Base-by-base conservation (phyloP, 2,113 vertebrate genomes). In the Oncorhynchus kisutch region DNA sequence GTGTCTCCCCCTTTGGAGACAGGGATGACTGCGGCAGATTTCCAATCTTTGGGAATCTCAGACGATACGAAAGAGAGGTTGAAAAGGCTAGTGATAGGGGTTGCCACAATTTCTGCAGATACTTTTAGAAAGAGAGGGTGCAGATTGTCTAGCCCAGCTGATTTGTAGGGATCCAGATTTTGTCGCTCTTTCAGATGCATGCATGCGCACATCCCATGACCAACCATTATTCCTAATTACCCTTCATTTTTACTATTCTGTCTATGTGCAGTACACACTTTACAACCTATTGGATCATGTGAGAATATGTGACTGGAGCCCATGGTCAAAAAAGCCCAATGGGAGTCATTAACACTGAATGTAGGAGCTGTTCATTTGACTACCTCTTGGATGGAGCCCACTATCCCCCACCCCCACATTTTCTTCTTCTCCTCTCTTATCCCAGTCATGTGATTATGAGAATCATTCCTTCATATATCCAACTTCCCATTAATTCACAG, bases 301-400 rank as follows among this genome's bases (percentile, higher is more conserved):
- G 92, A 93, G 90, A 82, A 86, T 88, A 91, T 91, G 90, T 91
- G 91, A 91, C 86, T 85, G 16, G 25, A 82, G 85, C 90, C 88
- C 84, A 83, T 70, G 89, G 88, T 88, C 54, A 88, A 88, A 88
- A 85, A 71, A 80, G 82, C 87, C 85, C 87, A 90, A 80, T 81
- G 89, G 88, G 85, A 84, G 81, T 85, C 77, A 84, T 91, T 89
- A 89, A 82, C 59, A 48, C 39, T 29, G 9, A 18, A 57, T 76
- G 69, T 59, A 59, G 0, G 1, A 77, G 77, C 45, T 9, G 71
- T 86, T 91, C 86, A 86, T 85, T 82, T 85, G 82, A 88, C 87
- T 81, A 65, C 31, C 65, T 78, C 29, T 24, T 13, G 51, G 31
- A 24, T 34, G 5, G 39, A 18, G 9, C n/a, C 57, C 12, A 4